Base-by-base conservation (phyloP, 2,797 vertebrate species). In the Rhinatrema bivittatum region DNA sequence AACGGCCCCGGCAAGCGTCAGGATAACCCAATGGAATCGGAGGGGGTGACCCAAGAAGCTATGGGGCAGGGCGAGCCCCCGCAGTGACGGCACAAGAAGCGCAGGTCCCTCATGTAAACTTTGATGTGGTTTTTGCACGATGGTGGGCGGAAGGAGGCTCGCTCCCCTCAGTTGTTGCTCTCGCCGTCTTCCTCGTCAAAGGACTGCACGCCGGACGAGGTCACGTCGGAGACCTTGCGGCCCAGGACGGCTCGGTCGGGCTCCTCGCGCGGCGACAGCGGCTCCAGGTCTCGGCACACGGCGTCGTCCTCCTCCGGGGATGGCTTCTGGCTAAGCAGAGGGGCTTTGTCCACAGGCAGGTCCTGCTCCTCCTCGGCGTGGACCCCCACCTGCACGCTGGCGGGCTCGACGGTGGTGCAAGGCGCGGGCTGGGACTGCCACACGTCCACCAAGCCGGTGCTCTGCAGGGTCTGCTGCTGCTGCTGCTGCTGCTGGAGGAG, bases 211-310 rank as follows among this genome's bases (percentile, higher is more conserved):
- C 91, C 82, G 37, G 86, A 86, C 16, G 90, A 82, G 31, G 86
- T 89, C 70, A 94, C 89, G 32, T 96, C 92, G 29, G 88, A 92
- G 55, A 89, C 72, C 74, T 96, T 97, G 65, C 94, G 88, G 73
- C 91, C 95, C 65, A 92, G 87, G 33, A 81, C 83, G 2, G 84
- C 84, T 57, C 87, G 78, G 34, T 79, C 36, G 46, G 75, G 79
- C 1, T 74, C 54, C 14, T 97, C 91, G 48, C 94, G 93, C 47
- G 91, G 90, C 54, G 83, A 97, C 49, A 90, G 78, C 1, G 87
- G 80, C 74, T 97, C 93, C 40, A 89, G 77, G 74, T 98, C 94
- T 77, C 91, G 79, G 66, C 86, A 93, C 61, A 96, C 81, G 2
- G 81, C 87, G 39, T 91, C 81, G 22, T 97, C 92, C 54, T 93